Evolutionary conservation across 2,888 invertebrate species (phyloP).

Genomic region (Neoascia interrupta): DNA sequence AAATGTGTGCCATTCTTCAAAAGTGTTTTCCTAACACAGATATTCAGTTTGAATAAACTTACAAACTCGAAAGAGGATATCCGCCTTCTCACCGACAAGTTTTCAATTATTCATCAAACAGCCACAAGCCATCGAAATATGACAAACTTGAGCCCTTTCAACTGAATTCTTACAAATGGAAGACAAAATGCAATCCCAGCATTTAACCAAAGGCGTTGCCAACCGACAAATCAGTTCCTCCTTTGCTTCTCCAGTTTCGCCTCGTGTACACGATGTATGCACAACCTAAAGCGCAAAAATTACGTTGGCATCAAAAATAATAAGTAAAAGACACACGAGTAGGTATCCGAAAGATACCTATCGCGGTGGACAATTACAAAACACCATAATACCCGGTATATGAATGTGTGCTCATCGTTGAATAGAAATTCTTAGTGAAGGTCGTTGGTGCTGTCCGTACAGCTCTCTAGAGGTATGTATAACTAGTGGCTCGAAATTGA

Average conservation of each 20-base stretch:
- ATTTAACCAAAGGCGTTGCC: conserved; percentile 2
- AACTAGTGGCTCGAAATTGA: conserved; percentile 38
- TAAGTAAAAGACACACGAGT: conserved; percentile 30
- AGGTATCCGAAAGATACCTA: conserved; percentile 50
- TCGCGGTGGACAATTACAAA: conserved; percentile 54
- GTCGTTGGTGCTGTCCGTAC: conserved; percentile 18
- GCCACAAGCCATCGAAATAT: no score
- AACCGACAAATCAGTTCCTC: conserved; percentile 30
- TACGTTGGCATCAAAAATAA: conserved; percentile 36
- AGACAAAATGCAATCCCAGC: conserved; percentile 18
- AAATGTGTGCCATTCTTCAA: no score
- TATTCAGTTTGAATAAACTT: no score
- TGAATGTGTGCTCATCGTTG: no score
- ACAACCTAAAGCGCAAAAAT: conserved; percentile 10
- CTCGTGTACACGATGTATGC: conserved; percentile 8
- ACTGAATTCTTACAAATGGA: background rate
- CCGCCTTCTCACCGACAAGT: background rate
- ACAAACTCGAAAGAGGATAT: conserved; percentile 24
- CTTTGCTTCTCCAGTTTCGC: background rate
- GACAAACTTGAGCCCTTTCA: no score
- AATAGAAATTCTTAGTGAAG: conserved; percentile 33
- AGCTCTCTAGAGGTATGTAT: no score
- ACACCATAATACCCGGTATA: no score
- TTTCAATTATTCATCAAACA: conserved; percentile 5
- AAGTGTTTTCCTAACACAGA: no score